Base-by-base conservation (phyloP, 2,113 vertebrate genomes). In the Gallinago paraguaiae region DNA sequence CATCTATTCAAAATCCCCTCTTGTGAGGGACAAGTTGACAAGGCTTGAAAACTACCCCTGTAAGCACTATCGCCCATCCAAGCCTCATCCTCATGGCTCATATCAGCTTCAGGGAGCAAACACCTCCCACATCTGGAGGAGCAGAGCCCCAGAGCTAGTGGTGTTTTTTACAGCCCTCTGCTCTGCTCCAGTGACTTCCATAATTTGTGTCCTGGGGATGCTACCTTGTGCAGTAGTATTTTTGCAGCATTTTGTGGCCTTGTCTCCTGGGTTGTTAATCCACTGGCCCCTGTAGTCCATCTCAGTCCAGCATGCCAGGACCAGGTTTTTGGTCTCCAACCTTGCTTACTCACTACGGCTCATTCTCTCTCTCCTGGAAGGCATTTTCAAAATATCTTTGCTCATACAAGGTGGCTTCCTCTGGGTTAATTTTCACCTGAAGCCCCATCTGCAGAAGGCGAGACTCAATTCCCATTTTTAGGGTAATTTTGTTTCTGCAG, bases 41-140 rank as follows among this genome's bases (percentile, higher is more conserved):
- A 53, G 50, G 43, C 43, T 93, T 86, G 60, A 41, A 60, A 88
- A 65, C 28, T 24, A 27, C 5, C 31, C 45, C 16, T 56, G 31
- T 7, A 30, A 60, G 27, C 0, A 0, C 50, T 8, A 11, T 10
- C 7, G 3, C 13, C 41, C 48, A 57, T 9, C 33, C 48, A 46
- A 74, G 60, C 20, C 37, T n/a, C 24, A n/a, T 41, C 59, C 63
- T 74, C 0, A 0, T 17, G 31, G 57, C 19, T 97, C 23, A 1
- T 15, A 13, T 4, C 1, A 4, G 53, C 78, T 68, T 53, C 3
- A 3, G 51, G 61, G 10, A 76, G 33, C 3, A 77, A 83, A 80
- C 16, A 46, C 4, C 64, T 80, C 59, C 63, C 37, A 41, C 25
- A 35, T 20, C 19, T 33, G 28, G 43, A 81, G 56, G 9, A 82